Conservation (phyloP, 2,113 vertebrate species). For the Struthidea cinerea region DNA sequence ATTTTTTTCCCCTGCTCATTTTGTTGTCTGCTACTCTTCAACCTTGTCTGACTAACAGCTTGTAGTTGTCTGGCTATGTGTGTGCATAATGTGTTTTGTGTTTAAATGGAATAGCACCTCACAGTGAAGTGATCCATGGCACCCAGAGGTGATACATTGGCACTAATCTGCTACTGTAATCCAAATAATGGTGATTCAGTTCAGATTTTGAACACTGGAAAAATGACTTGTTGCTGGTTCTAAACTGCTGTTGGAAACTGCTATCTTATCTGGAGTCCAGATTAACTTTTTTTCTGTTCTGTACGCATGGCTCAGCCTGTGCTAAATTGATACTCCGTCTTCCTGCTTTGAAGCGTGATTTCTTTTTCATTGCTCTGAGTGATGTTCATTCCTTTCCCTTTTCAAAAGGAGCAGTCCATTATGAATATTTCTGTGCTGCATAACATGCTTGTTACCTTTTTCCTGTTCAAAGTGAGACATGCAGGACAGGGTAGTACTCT, state of each 20-base stretch:
- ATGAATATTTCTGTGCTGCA: not conserved
- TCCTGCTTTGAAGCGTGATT: not conserved
- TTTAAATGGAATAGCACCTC: not conserved
- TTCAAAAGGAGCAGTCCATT: not conserved
- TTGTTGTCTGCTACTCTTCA: not conserved
- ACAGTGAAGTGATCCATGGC: not conserved
- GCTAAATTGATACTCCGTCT: not conserved
- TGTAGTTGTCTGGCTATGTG: accelerated
- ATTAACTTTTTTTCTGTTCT: not conserved
- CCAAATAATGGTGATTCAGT: not conserved
- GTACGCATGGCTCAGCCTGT: not conserved
- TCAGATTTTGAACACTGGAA: not conserved
- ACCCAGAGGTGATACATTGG: not conserved
- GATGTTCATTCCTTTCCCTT: not conserved
- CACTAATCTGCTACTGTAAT: not conserved
- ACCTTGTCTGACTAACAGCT: not conserved
- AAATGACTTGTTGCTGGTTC: not conserved
- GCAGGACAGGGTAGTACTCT: not conserved
- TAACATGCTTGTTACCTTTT: not conserved
- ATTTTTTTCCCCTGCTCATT: not conserved
- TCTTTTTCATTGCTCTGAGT: not conserved
- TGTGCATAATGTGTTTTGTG: not conserved
- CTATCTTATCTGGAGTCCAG: not conserved
- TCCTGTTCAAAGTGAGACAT: not conserved
- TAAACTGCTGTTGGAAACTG: not conserved